These are phyloP conservation scores for Meda fulgida DNA, from an alignment of 2,797 vertebrate species.

Conservation along the genomic window DNA sequence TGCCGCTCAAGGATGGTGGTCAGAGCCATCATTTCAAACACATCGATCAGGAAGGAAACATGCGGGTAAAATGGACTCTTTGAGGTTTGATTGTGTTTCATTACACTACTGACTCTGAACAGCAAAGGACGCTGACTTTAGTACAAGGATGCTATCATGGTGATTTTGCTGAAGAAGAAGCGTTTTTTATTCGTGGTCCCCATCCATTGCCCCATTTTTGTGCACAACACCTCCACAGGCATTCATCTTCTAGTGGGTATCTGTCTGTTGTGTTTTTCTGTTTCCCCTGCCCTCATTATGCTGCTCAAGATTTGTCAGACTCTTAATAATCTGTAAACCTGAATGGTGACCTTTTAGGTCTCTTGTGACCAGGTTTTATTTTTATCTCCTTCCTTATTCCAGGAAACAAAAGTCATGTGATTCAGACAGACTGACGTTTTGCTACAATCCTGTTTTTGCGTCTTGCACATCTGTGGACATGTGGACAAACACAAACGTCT, in stretches of 20 bases:
- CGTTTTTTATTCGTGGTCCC: not conserved
- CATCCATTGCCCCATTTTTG: not conserved
- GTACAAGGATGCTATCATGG: not conserved
- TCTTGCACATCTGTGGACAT: conserved; percentile 9
- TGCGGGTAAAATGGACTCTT: not conserved
- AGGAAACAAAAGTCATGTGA: conserved; percentile 29
- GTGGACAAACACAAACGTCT: conserved; percentile 26
- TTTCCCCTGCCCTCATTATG: conserved; percentile 20
- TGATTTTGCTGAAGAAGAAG: not conserved
- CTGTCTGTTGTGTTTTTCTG: not conserved
- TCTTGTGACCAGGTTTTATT: conserved; percentile 26
- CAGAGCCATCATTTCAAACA: conserved; percentile 6
- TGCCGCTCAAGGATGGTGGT: not conserved
- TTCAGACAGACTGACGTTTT: conserved; percentile 16
- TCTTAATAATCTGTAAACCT: conserved; percentile 31
- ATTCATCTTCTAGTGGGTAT: not conserved
- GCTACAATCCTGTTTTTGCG: conserved; percentile 6
- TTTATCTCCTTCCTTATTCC: conserved; percentile 25
- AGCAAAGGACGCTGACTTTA: not conserved
- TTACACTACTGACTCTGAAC: conserved; percentile 7
- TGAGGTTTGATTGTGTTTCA: conserved; percentile 34
- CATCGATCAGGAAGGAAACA: not conserved
- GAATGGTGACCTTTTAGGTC: conserved; percentile 36
- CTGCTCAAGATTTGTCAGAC: conserved; percentile 26
- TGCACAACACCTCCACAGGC: not conserved